Conservation (phyloP, 2,113 vertebrate species). For the Alaudala cheleensis region DNA sequence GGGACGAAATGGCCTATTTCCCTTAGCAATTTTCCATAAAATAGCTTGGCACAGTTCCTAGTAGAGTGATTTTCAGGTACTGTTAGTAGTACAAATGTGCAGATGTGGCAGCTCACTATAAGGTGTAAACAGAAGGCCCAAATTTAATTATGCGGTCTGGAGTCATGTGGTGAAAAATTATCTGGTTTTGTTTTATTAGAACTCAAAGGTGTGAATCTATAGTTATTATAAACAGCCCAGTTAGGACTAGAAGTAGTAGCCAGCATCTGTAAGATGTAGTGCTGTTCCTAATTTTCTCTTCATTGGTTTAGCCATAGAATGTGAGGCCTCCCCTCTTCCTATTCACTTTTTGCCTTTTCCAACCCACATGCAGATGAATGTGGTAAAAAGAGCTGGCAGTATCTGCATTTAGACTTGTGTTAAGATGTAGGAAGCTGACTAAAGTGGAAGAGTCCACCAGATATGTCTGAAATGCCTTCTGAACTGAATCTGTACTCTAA, state of each 20-base stretch:
- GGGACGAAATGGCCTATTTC: background rate
- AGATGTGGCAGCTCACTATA: background rate
- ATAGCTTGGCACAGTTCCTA: background rate
- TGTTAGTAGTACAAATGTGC: background rate
- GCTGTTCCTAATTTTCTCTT: background rate
- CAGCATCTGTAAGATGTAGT: background rate
- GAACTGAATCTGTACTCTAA: background rate
- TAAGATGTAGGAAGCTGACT: background rate
- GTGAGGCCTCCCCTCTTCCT: background rate
- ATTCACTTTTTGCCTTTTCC: background rate
- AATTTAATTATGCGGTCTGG: background rate
- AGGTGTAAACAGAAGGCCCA: background rate
- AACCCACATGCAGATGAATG: background rate
- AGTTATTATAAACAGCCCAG: background rate
- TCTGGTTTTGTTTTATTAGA: background rate
- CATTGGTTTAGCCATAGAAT: background rate
- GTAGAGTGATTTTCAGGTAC: background rate
- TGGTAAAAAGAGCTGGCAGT: accelerated
- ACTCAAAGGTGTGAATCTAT: background rate
- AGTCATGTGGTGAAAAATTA: background rate
- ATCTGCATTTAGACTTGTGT: background rate
- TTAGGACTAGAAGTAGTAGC: background rate
- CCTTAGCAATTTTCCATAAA: background rate
- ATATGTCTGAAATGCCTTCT: background rate
- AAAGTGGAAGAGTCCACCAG: background rate